Evolutionary conservation across 2,797 vertebrate genomes (phyloP), one percentile per base, ranked within the genome.

Genomic region (Esox masquinongy): DNA sequence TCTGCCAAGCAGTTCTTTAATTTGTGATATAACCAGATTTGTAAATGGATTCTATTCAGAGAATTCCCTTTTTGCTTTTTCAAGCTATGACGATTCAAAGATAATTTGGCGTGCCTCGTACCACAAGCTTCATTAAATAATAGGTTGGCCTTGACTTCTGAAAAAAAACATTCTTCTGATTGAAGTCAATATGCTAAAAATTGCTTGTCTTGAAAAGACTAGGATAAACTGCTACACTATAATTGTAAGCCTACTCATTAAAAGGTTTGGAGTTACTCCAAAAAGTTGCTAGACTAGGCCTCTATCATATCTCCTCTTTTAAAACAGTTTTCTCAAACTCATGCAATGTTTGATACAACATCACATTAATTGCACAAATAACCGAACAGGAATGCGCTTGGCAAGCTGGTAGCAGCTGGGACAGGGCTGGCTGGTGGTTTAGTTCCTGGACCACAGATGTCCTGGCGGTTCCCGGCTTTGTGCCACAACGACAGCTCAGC

Each of bases 11-110:
- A 36, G 36, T 34, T 34, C 36, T 43, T 24, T 39, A 31, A 74
- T 66, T n/a, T 66, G 7, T 50, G 39, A 19, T 26, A 34, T 16
- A 31, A 77, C 29, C 66, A 34, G 16, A 47, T 16, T 68, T 56
- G 29, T 26, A 70, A 74, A 76, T 80, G 77, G 49, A 29, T 26
- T 77, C 51, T 8, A 11, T 71, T 59, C 61, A 70, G 7, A 64
- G 72, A 68, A 66, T 66, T 49, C 26, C 17, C 15, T 12, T 16
- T 53, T 36, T 72, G 71, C 51, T 16, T 3, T 36, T 74, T 73
- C 29, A 22, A 36, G 26, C 16, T 36, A 73, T 61, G 31, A 63
- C 24, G 47, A 70, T 70, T 70, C 24, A 26, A 31, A 70, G 69
- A 24, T 70, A 50, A 70, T 70, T 50, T 70, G 15, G 26, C 24